These are phyloP conservation scores for Merluccius polli DNA, from an alignment of 2,797 vertebrate species.

Conservation along the genomic window DNA sequence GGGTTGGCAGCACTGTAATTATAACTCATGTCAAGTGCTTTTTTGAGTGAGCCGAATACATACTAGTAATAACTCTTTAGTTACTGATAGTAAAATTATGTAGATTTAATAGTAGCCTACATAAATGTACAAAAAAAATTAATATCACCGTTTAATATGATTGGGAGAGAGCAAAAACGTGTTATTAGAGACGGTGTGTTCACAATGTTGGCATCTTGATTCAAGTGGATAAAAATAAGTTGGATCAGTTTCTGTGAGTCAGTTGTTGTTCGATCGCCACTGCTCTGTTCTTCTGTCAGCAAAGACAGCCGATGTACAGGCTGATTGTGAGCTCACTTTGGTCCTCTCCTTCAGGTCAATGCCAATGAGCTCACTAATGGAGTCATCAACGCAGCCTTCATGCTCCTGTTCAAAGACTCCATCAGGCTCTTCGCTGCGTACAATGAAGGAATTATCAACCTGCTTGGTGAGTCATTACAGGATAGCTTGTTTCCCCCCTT, in stretches of 20 bases:
- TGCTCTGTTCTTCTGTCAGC: neutral
- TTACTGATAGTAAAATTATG: neutral
- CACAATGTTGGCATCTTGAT: neutral
- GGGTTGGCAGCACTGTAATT: neutral
- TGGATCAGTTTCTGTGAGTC: neutral
- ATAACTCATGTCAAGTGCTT: too few species aligned
- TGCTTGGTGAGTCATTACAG: conserved; percentile 77
- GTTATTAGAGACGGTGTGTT: neutral
- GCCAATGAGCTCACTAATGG: conserved; percentile 99
- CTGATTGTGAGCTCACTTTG: conserved; percentile 21
- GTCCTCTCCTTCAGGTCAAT: conserved; percentile 82
- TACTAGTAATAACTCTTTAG: neutral
- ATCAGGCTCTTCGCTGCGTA: conserved; percentile 98
- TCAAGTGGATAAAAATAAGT: neutral
- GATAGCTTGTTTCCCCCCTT: neutral
- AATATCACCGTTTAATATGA: neutral
- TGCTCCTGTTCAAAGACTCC: conserved; percentile 99
- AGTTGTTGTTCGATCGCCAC: neutral
- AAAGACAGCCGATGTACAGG: neutral
- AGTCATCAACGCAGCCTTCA: conserved; percentile 99
- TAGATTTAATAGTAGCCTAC: neutral
- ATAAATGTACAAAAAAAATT: neutral
- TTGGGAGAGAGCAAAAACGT: neutral
- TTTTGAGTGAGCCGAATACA: neutral
- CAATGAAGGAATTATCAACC: conserved; percentile 99